phyloP scores from a whole-genome alignment of 2,888 invertebrate species.

The Drosophila suboccidentalis region DNA sequence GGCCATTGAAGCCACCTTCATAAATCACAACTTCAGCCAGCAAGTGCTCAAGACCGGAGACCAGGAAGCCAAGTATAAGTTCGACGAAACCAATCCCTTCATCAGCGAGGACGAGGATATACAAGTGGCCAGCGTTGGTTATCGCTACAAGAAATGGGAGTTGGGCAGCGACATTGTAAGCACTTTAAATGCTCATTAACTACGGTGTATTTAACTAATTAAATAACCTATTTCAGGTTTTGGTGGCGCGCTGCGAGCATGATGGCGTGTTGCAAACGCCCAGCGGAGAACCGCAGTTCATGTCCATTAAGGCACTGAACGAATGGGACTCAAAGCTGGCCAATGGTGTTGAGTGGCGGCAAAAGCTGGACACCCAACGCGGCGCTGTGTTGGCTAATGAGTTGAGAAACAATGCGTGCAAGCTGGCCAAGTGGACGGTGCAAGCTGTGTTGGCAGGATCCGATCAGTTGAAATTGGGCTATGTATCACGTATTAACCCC shows the following conservation, averaged over 20 bases:
- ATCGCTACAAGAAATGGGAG: constrained; percentile 98
- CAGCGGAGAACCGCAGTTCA: constrained; percentile 95
- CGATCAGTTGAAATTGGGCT: constrained; percentile 99
- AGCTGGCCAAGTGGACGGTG: constrained; percentile 99
- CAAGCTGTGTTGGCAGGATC: constrained; percentile 97
- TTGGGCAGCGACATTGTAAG: constrained; percentile 96
- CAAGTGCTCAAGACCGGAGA: constrained; percentile 91
- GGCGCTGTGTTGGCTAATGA: constrained; percentile 99
- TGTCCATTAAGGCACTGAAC: constrained; percentile 98
- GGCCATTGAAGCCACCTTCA: constrained; percentile 99
- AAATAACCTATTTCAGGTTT: constrained; percentile 85
- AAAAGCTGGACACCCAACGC: constrained; percentile 98
- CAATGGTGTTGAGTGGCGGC: constrained; percentile 99
- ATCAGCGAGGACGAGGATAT: constrained; percentile 96
- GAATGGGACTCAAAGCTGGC: constrained; percentile 99
- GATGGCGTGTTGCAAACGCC: constrained; percentile 97
- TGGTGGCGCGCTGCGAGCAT: constrained; percentile 98
- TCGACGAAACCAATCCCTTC: constrained; percentile 97
- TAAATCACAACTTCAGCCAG: constrained; percentile 99
- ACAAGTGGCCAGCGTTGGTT: constrained; percentile 98
- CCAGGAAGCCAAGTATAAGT: constrained; percentile 94
- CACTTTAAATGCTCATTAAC: constrained; percentile 36
- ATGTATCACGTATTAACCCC: constrained; percentile 97
- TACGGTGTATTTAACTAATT: not conserved
- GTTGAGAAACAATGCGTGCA: constrained; percentile 99